Evolutionary conservation across 2,113 vertebrate genomes (phyloP), one percentile per base, ranked within the genome.

Genomic region (Myodes glareolus): DNA sequence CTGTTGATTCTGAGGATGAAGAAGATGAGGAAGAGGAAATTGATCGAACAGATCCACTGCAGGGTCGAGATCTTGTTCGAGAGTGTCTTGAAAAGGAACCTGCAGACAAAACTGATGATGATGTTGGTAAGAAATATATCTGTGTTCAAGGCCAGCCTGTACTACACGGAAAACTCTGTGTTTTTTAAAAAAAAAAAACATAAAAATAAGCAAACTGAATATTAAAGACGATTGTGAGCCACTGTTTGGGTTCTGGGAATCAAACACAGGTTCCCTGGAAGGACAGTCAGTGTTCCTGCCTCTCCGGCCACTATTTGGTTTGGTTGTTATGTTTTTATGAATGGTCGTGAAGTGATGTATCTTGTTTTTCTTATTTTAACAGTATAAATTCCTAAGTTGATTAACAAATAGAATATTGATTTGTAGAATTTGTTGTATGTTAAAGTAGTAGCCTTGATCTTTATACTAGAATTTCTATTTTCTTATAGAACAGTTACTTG

Each of bases 41-140:
- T 96, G 99, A 99, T 97, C 98, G 99, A 97, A 99, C 99, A 73
- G 99, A 99, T 98, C 98, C 99, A 0, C 98, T 99, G 47, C 98
- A 99, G 19, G 99, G 99, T 8, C 98, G 99, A 95, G 99, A 99
- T 97, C 98, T 99, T 96, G 99, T 99, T 92, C 98, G 99, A 92
- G 99, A 99, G 97, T 99, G 99, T 98, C 98, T 99, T 98, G 99
- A 99, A 98, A 99, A 99, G 96, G 99, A 99, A 52, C 99, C 99
- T 50, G 99, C 98, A 14, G 99, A 99, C 97, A 99, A 99, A 98
- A 99, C 99, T 13, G 99, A 99, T 82, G 99, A 99, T 91, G 99
- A 99, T 96, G 99, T 99, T 70, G 99, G 99, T 99, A 98, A 98
- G 98, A 97, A 93, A 39, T 7, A 75, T 0, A n/a, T 63, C 45